These are phyloP conservation scores for Dasyprocta punctata DNA, from an alignment of 2,113 vertebrate species.

Conservation along the genomic window DNA sequence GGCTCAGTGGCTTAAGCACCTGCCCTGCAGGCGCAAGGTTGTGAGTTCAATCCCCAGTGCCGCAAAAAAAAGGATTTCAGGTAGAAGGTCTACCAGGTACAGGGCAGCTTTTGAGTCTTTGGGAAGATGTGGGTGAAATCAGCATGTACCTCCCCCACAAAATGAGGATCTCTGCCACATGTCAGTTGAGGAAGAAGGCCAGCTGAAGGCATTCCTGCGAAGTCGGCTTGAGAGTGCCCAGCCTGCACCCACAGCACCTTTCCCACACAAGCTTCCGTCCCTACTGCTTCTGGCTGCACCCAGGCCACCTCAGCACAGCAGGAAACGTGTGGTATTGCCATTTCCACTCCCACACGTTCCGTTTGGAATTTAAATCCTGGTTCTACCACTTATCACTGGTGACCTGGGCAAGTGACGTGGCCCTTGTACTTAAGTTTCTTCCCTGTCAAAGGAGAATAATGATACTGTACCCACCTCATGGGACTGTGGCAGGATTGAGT, in stretches of 20 bases:
- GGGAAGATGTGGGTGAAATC: slow-evolving; percentile 11
- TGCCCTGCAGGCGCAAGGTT: no score
- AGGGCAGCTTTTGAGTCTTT: neutral
- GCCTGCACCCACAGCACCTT: neutral
- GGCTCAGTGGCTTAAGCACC: no score
- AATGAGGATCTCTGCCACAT: neutral
- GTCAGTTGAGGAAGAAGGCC: neutral
- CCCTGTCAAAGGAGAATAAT: neutral
- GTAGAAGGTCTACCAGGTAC: neutral
- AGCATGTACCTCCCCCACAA: neutral
- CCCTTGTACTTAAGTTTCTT: neutral
- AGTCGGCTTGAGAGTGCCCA: neutral
- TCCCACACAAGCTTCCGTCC: neutral
- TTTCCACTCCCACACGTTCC: neutral
- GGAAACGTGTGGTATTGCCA: neutral
- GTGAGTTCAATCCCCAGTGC: no score
- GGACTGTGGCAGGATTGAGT: neutral
- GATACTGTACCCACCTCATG: neutral
- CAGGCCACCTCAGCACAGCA: neutral
- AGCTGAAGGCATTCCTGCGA: neutral
- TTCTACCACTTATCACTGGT: neutral
- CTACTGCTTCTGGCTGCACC: neutral
- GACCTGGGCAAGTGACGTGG: neutral
- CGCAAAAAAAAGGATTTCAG: neutral
- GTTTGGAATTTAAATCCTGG: slow-evolving; percentile 13